Conservation (phyloP, 2,113 vertebrate genomes). For the Gasterosteus aculeatus region DNA sequence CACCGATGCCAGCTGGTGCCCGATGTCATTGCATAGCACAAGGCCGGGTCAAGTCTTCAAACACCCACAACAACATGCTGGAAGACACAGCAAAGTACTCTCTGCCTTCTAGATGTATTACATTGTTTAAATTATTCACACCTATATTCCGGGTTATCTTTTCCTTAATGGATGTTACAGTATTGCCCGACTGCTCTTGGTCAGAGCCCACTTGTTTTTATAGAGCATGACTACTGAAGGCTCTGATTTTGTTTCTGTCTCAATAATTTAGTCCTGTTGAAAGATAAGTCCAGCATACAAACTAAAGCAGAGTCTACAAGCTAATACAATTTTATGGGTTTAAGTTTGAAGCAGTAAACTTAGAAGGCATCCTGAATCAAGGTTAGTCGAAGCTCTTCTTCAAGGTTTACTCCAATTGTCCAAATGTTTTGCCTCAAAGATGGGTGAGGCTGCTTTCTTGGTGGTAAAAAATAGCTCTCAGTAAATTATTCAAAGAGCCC, state of each 20-base stretch:
- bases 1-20: neutral
- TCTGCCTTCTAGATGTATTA: constrained; percentile 33
- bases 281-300: neutral
- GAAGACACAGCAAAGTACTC: constrained; percentile 22
- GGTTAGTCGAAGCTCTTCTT: constrained; percentile 12
- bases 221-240: neutral
- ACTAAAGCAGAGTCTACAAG: neutral
- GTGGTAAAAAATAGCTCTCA: constrained; percentile 43
- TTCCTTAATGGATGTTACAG: constrained; percentile 46
- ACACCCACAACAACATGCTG: constrained; percentile 52
- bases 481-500: constrained; percentile 70
- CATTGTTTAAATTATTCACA: constrained; percentile 67
- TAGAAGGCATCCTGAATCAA: constrained; percentile 19
- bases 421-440: constrained; percentile 28
- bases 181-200: constrained; percentile 23
- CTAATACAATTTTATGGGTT: neutral
- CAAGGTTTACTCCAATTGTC: neutral
- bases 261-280: neutral
- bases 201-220: constrained; percentile 4
- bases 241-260: neutral
- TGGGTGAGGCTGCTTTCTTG: constrained; percentile 24
- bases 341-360: neutral
- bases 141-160: constrained; percentile 37
- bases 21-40: constrained; percentile 13
- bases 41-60: neutral